Evolutionary conservation across 1,140 invertebrate genomes (phyloP).

Genomic region (Drosophila tristis): DNA sequence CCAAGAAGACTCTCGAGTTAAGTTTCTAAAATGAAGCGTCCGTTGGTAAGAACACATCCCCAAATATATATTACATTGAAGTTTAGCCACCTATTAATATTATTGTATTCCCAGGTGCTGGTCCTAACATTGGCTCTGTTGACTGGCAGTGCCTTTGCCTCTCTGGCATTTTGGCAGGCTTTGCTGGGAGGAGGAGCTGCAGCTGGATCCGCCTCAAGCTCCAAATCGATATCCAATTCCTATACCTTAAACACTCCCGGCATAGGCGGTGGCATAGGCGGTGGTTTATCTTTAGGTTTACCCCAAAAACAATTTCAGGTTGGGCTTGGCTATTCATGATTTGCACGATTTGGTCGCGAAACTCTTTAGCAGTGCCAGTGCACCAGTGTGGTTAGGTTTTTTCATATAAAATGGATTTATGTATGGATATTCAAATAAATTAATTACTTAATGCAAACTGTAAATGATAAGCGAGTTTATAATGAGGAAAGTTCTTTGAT

Average conservation of each 20-base stretch:
- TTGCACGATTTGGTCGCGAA: neutral
- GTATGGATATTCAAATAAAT: neutral
- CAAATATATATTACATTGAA: neutral
- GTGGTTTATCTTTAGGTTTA: no score
- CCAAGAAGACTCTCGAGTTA: neutral
- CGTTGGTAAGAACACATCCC: neutral
- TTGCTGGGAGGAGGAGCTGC: no score
- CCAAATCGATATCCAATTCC: no score
- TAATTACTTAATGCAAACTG: no score
- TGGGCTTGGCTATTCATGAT: conserved; percentile 6
- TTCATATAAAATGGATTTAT: neutral
- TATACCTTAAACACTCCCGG: no score
- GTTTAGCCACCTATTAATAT: no score
- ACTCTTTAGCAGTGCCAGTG: neutral
- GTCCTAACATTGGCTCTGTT: conserved; percentile 36
- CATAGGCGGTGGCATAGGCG: no score
- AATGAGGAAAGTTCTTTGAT: no score
- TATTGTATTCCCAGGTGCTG: conserved; percentile 17
- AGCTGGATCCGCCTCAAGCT: no score
- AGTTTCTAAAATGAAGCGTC: conserved; percentile 8
- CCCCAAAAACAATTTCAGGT: no score
- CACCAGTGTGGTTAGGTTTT: neutral
- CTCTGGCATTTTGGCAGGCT: neutral
- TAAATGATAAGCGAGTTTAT: no score
- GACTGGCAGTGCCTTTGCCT: conserved; percentile 14